Base-by-base conservation (phyloP, 2,888 invertebrate species). In the Idaea straminata region DNA sequence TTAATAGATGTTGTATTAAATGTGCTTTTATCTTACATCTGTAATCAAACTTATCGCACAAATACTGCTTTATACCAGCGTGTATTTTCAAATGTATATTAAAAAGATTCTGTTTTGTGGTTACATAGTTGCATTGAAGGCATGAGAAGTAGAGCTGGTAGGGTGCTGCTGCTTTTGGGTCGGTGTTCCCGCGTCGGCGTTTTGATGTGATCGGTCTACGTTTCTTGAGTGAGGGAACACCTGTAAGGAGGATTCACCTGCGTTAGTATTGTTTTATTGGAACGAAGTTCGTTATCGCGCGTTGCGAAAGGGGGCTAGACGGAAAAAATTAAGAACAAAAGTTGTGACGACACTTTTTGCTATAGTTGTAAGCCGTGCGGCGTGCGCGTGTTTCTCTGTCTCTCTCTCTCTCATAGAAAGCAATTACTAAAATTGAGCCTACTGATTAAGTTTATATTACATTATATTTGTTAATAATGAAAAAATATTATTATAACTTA, bases 101-200 rank as follows among this genome's bases (percentile, higher is more conserved):
- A 7, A 65, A 34, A 10, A 59, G 61, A 3, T 35, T 61, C 3
- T 13, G 59, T n/a, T 47, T 13, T 13, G 10, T 47, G 13, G 13
- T 47, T n/a, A n/a, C 59, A 61, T 65, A 61, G 34, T 57, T 15
- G 63, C 68, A 68, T 47, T 57, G 36, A 58, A 62, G 36, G 64
- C 70, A 70, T 15, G n/a, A 34, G 10, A 47, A 13, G 6, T 6
- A 0, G 3, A 13, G 5, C 5, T 16, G 68, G 59, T 62, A 69
- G 72, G 57, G 64, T 57, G 66, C 66, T 62, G 62, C 69, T 13
- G 47, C 47, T 47, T 5, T 3, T 47, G 47, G 7, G 47, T 6
- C 47, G 47, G 47, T 47, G 47, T 70, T 66, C 4, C 67, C 10
- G 47, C 47, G 0, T 13, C 47, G 47, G 10, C 10, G 10, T 6